Evolutionary conservation across 2,113 vertebrate species (phyloP).

Genomic region (Pelodiscus sinensis): DNA sequence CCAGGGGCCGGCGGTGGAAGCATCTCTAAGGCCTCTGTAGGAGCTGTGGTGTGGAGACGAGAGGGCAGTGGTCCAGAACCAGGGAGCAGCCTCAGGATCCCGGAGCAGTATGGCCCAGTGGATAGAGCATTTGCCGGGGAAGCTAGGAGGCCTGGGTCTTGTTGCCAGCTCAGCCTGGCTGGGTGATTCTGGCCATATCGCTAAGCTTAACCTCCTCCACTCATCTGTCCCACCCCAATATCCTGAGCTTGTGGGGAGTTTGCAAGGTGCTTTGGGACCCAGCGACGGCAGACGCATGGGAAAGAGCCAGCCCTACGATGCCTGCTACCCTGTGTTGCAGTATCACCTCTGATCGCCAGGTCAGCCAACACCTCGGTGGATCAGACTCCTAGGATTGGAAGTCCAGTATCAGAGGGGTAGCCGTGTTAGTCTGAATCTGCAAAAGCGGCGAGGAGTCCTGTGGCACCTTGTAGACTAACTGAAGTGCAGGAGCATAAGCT

Average conservation of each 20-base stretch:
- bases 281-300: accelerated
- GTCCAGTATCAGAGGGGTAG: too few species aligned
- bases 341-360: neutral
- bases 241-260: too few species aligned
- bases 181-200: neutral
- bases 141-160: neutral
- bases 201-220: neutral
- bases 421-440: too few species aligned
- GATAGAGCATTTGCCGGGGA: neutral
- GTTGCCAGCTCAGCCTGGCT: accelerated
- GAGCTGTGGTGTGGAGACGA: neutral
- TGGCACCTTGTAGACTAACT: too few species aligned
- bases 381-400: neutral
- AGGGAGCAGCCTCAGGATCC: neutral
- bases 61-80: neutral
- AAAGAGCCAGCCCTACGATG: neutral
- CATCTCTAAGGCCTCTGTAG: neutral
- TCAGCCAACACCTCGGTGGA: neutral
- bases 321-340: accelerated
- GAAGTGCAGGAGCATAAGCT: too few species aligned
- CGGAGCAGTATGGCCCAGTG: accelerated
- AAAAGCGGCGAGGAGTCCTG: too few species aligned
- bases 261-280: neutral
- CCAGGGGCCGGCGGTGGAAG: neutral
- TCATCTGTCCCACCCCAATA: neutral